Percentiles rank a stretch among this genome's conserved stretches.
Evolutionary conservation across 2,888 invertebrate genomes (phyloP).

Genomic region (Fissipunctia ypsillon): DNA sequence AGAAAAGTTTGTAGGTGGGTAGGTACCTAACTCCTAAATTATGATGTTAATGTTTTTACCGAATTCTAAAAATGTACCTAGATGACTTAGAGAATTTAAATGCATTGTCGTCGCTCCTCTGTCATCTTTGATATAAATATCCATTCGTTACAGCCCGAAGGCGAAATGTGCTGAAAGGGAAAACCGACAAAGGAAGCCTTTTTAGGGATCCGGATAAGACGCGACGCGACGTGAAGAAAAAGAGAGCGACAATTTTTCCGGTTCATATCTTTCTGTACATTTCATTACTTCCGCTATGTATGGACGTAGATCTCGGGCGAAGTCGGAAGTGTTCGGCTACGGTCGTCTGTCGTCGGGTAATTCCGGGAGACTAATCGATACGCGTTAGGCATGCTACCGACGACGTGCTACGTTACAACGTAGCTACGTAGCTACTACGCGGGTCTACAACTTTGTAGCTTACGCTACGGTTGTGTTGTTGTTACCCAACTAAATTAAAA

Average conservation of each 20-base stretch:
- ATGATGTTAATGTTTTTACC: conserved; percentile 2
- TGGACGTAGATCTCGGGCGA: conserved; percentile 79
- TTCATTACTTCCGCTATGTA: conserved; percentile 90
- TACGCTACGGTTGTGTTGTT: conserved; percentile 79
- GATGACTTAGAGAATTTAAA: conserved; percentile 63
- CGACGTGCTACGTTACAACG: conserved; percentile 80
- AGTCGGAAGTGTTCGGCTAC: conserved; percentile 77
- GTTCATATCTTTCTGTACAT: conserved; percentile 90
- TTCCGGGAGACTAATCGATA: conserved; percentile 86
- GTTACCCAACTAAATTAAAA: conserved; percentile 74
- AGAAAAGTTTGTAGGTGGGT: conserved; percentile 17
- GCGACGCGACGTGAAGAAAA: conserved; percentile 85
- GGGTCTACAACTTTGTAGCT: conserved; percentile 83
- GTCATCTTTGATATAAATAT: conserved; percentile 76
- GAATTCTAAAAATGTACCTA: conserved; percentile 33
- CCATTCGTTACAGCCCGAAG: conserved; percentile 76
- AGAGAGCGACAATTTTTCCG: conserved; percentile 89
- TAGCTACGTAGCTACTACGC: conserved; percentile 77
- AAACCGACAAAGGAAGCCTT: conserved; percentile 82
- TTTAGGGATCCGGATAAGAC: conserved; percentile 82
- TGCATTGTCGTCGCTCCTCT: conserved; percentile 55
- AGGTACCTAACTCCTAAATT: not conserved
- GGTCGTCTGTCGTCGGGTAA: conserved; percentile 77
- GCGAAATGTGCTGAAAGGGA: conserved; percentile 81
- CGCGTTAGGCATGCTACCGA: conserved; percentile 79